phyloP scores from a whole-genome alignment of 92 coral and sea anemone genomes.

The Epizoanthus scotinus region DNA sequence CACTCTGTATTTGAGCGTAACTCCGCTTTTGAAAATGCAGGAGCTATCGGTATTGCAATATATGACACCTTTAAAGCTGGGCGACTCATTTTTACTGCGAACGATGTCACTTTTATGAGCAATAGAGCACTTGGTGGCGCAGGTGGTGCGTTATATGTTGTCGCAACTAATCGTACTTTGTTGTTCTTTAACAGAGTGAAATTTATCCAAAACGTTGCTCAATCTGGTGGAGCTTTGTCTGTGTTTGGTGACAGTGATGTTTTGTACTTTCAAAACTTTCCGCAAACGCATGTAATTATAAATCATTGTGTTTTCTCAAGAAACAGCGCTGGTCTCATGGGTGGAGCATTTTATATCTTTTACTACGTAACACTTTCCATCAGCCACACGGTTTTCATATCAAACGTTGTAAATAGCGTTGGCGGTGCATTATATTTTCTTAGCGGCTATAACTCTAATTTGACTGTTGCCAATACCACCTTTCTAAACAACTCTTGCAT shows the following conservation, averaged over 20 bases:
- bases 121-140: neutral
- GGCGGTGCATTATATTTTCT: conserved; percentile 18
- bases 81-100: conserved; percentile 2
- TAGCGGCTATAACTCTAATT: neutral
- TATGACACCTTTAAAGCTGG: neutral
- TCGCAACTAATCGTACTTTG: neutral
- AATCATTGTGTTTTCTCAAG: conserved; percentile 7
- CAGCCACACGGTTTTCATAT: conserved; percentile 3
- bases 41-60: neutral
- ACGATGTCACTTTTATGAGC: conserved; percentile 24
- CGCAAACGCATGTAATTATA: too few species aligned
- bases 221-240: neutral
- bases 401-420: neutral
- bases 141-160: conserved; percentile 29
- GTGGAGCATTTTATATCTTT: conserved; percentile 10
- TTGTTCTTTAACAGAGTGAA: neutral
- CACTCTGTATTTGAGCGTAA: neutral
- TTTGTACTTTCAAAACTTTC: neutral
- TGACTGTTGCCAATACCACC: conserved; percentile 20
- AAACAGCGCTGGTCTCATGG: neutral
- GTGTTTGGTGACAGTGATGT: neutral
- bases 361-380: neutral
- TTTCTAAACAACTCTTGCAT: conserved; percentile 22
- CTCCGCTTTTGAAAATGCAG: neutral
- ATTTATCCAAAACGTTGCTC: conserved; percentile 1